phyloP scores from a whole-genome alignment of 2,113 vertebrate species.

The Bungarus multicinctus region DNA sequence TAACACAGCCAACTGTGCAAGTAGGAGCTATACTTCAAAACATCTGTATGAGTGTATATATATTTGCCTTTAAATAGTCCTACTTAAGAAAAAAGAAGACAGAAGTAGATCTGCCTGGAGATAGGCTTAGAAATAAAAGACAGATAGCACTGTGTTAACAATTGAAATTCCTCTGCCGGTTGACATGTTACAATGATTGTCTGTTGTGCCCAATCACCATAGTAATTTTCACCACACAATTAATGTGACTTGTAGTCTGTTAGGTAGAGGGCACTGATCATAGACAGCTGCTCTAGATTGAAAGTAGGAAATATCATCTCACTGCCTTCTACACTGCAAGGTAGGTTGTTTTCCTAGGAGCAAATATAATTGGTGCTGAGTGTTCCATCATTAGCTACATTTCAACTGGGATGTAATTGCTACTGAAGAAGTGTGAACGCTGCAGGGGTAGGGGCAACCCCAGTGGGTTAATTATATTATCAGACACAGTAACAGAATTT shows the following conservation, averaged over 20 bases:
- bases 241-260: background rate
- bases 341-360: constrained; percentile 12
- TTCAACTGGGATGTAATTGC: constrained; percentile 22
- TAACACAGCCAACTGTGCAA: background rate
- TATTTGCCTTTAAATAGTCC: background rate
- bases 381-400: constrained; percentile 23
- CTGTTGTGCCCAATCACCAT: background rate
- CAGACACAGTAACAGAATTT: constrained; percentile 8
- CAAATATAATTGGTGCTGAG: constrained; percentile 9
- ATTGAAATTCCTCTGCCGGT: background rate
- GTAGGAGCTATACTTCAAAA: background rate
- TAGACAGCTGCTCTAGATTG: background rate
- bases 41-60: background rate
- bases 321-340: constrained; percentile 19
- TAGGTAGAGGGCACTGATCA: background rate
- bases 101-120: background rate
- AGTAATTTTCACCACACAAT: background rate
- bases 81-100: background rate
- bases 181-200: background rate
- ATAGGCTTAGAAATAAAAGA: background rate
- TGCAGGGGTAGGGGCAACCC: constrained; percentile 15
- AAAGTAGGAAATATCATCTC: background rate
- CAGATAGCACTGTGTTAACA: background rate
- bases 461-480: constrained; percentile 24
- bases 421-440: constrained; percentile 4